Conservation (phyloP, 2,797 vertebrate genomes). For the Perodicticus potto region DNA sequence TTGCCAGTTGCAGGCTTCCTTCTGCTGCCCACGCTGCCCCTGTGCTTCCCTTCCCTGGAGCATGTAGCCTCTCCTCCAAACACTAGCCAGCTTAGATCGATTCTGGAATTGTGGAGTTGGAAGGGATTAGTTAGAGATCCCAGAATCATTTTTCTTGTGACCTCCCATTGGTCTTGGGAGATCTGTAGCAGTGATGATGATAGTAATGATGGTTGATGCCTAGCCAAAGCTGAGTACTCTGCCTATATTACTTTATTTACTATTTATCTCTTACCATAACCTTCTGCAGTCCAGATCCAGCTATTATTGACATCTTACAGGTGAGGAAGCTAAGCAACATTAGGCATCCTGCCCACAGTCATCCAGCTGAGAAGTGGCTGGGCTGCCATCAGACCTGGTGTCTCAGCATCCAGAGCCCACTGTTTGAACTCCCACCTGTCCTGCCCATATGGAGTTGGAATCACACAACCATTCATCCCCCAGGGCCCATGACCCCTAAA, state of each 20-base stretch:
- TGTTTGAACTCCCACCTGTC: not conserved
- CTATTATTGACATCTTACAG: not conserved
- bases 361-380: no score
- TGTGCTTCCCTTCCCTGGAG: not conserved
- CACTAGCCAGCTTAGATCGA: no score
- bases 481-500: not conserved
- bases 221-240: not conserved
- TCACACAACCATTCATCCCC: not conserved
- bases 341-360: not conserved
- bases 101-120: not conserved
- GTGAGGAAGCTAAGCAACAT: not conserved
- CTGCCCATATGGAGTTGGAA: not conserved
- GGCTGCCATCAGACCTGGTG: not conserved
- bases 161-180: not conserved
- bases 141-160: not conserved
- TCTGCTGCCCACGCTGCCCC: not conserved
- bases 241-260: not conserved
- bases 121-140: not conserved
- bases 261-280: not conserved
- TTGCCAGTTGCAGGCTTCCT: no score
- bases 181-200: not conserved
- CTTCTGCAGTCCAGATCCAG: not conserved
- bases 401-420: not conserved
- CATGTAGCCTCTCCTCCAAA: not conserved
- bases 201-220: not conserved